Evolutionary conservation across 2,888 invertebrate species (phyloP), one percentile per base, ranked within the genome.

Genomic region (Plebejus melissa): DNA sequence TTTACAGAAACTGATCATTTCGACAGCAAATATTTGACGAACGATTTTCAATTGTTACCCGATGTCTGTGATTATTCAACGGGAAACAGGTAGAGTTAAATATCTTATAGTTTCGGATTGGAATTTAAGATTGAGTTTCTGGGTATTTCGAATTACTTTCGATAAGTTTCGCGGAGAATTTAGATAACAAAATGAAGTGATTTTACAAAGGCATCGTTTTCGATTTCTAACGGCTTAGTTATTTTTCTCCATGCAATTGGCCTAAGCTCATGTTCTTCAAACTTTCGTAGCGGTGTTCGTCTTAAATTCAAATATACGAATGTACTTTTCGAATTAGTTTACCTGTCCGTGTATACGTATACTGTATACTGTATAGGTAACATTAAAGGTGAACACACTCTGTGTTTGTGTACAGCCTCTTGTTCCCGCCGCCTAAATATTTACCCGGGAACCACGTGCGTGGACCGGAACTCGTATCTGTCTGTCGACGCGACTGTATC

Each of bases 391-490:
- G 46, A 72, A 72, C 28, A 54, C 32, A 36, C 72, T 72, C 72
- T 54, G 16, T 72, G 54, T 72, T 72, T 72, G 50, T 72, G 28
- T 72, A 72, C 32, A 72, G 50, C 72, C 46, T 13, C 72, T 50
- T 72, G 16, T 72, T 72, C 72, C 46, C 16, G 16, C 32, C 72
- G 9, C 46, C 50, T 72, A 72, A 72, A 72, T 54, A 32, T 72
- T 72, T 72, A 54, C 28, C 46, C 22, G 46, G 71, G 71, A 71
- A 71, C 72, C 72, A 72, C 72, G 70, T 70, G 70, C 41, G 13
- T 41, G 41, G 70, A 36, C 70, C 70, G 70, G n/a, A 70, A 70
- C 9, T 28, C 50, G 28, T 70, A n/a, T 70, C 46, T 69, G 41
- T 72, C 54, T 16, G 46, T 71, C 71, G 50, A 50, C 70, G 41